A percentile compares a stretch with the other conserved stretches of the same genome.
Conservation (phyloP, 2,113 vertebrate species). For the Cinclus cinclus region DNA sequence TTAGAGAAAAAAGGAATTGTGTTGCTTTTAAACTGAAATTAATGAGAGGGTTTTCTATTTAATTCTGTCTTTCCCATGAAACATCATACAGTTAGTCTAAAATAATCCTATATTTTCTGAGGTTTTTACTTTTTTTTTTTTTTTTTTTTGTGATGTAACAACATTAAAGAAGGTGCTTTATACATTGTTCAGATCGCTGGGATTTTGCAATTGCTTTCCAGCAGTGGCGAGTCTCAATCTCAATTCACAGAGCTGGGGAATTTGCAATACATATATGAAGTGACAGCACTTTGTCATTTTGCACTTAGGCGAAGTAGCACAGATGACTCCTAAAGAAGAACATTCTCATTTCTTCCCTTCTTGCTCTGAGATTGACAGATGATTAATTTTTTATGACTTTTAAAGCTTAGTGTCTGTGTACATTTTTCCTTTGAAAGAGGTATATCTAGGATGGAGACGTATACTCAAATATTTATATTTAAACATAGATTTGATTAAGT, state of each 20-base stretch:
- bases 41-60: background rate
- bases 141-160: background rate
- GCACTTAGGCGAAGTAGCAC: background rate
- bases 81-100: background rate
- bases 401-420: background rate
- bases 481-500: background rate
- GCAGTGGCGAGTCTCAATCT: background rate
- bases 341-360: background rate
- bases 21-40: background rate
- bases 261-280: background rate
- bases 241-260: background rate
- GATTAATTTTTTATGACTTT: background rate
- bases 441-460: background rate
- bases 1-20: background rate
- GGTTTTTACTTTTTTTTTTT: background rate
- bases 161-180: background rate
- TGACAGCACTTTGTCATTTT: background rate
- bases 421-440: background rate
- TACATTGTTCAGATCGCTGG: background rate
- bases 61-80: background rate
- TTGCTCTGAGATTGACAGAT: background rate
- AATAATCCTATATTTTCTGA: background rate
- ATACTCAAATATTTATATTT: background rate
- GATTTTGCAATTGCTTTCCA: background rate
- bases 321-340: background rate